Conservation (phyloP, 2,113 vertebrate genomes). For the Puntigrus tetrazona region DNA sequence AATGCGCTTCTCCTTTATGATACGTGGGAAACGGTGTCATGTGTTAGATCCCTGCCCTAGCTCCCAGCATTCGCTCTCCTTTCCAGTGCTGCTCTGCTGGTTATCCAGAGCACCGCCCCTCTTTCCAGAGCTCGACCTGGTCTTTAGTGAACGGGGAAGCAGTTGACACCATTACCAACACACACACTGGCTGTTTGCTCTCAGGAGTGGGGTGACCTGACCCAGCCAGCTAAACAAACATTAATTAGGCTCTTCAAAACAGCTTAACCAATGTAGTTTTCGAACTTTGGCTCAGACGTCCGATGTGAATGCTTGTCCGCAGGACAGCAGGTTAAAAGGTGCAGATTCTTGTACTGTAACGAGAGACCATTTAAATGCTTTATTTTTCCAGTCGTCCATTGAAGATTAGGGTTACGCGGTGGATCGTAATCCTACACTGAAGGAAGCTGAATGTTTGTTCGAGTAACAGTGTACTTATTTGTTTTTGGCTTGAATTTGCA, state of each 20-base stretch:
- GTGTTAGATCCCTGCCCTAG: conserved; percentile 39
- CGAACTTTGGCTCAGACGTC: background rate
- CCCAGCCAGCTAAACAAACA: conserved; percentile 39
- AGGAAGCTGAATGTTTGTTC: conserved; percentile 11
- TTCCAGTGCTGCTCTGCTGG: conserved; percentile 36
- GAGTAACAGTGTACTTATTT: conserved; percentile 4
- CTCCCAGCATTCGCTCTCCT: conserved; percentile 48
- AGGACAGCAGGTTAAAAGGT: background rate
- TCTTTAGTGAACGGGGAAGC: conserved; percentile 10
- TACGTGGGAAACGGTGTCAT: conserved; percentile 48
- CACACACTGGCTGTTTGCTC: conserved; percentile 36
- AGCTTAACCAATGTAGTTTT: background rate
- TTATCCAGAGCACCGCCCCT: background rate
- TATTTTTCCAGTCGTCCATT: conserved; percentile 13
- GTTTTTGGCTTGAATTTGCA: background rate
- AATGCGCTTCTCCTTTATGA: conserved; percentile 43
- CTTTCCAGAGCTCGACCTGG: background rate
- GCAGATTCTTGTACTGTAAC: background rate
- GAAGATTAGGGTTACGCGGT: conserved; percentile 22
- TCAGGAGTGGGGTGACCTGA: conserved; percentile 34
- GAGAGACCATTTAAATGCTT: background rate
- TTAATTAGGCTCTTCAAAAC: conserved; percentile 22
- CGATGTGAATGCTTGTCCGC: background rate
- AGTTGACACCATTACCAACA: conserved; percentile 7
- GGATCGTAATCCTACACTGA: conserved; percentile 26